A percentile compares a stretch with the other conserved stretches of the same genome.
These are phyloP conservation scores for Cataglyphis hispanica DNA, from an alignment of 1,140 invertebrate species.

Conservation along the genomic window DNA sequence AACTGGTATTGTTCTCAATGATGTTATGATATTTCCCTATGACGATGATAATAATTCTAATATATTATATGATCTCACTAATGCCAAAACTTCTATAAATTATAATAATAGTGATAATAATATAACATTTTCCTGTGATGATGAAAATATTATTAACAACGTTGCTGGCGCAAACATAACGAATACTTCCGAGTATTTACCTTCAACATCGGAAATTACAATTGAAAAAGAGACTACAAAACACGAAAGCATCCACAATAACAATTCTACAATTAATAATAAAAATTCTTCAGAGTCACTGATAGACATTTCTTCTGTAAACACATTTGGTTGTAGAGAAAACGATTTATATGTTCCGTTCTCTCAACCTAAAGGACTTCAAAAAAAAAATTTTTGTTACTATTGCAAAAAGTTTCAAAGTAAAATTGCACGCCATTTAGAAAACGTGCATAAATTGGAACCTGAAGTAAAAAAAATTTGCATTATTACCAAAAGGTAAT, in stretches of 20 bases:
- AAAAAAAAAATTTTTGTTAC: constrained; percentile 15
- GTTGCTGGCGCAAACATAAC: background rate
- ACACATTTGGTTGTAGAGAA: constrained; percentile 3
- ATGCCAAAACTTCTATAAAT: background rate
- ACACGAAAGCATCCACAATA: background rate
- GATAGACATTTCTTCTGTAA: background rate
- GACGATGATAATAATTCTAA: background rate
- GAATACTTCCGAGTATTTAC: background rate
- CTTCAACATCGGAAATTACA: constrained; percentile 6
- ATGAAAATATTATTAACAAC: background rate
- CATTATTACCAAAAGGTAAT: constrained; percentile 6
- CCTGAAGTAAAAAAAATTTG: background rate
- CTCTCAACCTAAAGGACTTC: background rate
- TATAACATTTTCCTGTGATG: background rate
- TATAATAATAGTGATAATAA: constrained; percentile 1
- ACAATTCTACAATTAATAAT: background rate
- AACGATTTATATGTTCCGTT: background rate
- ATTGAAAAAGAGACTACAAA: background rate
- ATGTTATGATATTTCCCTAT: constrained; percentile 1
- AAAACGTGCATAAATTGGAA: constrained; percentile 17
- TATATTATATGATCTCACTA: constrained; percentile 3
- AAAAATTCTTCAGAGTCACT: constrained; percentile 1
- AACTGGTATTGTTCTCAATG: background rate
- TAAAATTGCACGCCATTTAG: constrained; percentile 8
- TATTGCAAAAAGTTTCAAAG: constrained; percentile 13